Conservation (phyloP, 2,888 invertebrate genomes). For the Zeuzera pyrina region DNA sequence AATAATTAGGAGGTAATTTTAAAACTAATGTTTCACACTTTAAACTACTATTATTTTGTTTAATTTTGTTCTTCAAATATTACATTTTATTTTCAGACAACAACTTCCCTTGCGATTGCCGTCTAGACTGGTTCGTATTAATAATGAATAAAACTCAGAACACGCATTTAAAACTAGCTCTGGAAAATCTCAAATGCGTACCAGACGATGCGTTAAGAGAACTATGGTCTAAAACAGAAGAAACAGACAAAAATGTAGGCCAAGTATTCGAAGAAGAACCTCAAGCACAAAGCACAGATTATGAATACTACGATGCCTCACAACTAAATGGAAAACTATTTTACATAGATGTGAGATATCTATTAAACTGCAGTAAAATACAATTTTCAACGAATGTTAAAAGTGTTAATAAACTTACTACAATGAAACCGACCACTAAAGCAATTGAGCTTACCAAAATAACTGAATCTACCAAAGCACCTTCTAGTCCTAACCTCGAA, state of each 20-base stretch:
- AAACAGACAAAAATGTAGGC: slow-evolving; percentile 28
- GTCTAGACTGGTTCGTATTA: slow-evolving; percentile 48
- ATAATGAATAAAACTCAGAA: slow-evolving; percentile 51
- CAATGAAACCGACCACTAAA: not conserved
- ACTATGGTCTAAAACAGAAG: slow-evolving; percentile 36
- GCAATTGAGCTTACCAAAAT: slow-evolving; percentile 2
- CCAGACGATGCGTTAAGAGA: slow-evolving; percentile 40
- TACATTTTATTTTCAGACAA: slow-evolving; percentile 39
- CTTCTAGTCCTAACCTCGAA: slow-evolving; percentile 13
- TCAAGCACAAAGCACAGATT: slow-evolving; percentile 30
- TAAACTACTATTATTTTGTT: too few relatives aligned
- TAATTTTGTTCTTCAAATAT: not conserved
- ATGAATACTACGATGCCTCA: slow-evolving; percentile 59
- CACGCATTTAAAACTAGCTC: slow-evolving; percentile 31
- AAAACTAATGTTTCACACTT: too few relatives aligned
- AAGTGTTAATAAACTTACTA: not conserved
- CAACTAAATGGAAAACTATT: slow-evolving; percentile 58
- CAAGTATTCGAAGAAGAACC: slow-evolving; percentile 28
- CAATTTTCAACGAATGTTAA: not conserved
- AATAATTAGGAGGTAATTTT: too few relatives aligned
- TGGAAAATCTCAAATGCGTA: slow-evolving; percentile 53
- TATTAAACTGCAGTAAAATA: slow-evolving; percentile 48
- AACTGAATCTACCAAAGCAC: slow-evolving; percentile 13
- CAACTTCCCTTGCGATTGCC: slow-evolving; percentile 51
- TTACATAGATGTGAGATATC: slow-evolving; percentile 46